Percentiles rank a stretch among this genome's conserved stretches.
phyloP scores from a whole-genome alignment of 2,888 invertebrate genomes.

The Yponomeuta cagnagella region DNA sequence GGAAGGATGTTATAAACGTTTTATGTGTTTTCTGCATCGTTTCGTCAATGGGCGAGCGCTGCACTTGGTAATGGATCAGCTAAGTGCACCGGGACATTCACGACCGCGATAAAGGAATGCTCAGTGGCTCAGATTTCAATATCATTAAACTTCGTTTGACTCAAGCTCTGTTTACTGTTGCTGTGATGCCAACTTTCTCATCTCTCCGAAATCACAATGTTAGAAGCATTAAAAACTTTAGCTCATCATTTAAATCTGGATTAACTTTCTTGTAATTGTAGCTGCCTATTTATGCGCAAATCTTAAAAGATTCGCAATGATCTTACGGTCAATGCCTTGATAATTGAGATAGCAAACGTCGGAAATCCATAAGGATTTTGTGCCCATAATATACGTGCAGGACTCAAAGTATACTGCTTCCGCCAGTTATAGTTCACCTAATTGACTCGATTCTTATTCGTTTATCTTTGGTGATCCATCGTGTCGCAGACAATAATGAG shows the following conservation, averaged over 20 bases:
- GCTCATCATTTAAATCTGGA: neutral
- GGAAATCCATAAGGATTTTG: no score
- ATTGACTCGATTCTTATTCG: constrained; percentile 50
- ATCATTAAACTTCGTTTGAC: constrained; percentile 8
- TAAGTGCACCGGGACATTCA: constrained; percentile 74
- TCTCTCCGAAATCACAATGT: neutral
- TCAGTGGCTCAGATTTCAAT: constrained; percentile 24
- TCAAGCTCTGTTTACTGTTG: neutral
- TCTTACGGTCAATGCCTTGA: no score
- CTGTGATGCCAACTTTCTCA: neutral
- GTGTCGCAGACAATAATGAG: constrained; percentile 57
- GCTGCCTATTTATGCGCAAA: no score
- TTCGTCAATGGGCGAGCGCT: constrained; percentile 60
- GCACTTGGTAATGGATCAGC: constrained; percentile 72
- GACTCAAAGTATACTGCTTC: no score
- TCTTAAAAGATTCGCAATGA: no score
- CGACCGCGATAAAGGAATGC: constrained; percentile 44
- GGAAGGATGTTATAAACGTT: constrained; percentile 75
- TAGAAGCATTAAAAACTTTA: constrained; percentile 8
- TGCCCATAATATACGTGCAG: no score
- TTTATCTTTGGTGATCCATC: constrained; percentile 68
- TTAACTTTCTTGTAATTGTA: no score
- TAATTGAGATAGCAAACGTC: no score
- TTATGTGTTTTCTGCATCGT: constrained; percentile 56
- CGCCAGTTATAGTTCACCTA: neutral